These are phyloP conservation scores for Remorina albescens DNA, from an alignment of 2,797 vertebrate species.

Conservation along the genomic window DNA sequence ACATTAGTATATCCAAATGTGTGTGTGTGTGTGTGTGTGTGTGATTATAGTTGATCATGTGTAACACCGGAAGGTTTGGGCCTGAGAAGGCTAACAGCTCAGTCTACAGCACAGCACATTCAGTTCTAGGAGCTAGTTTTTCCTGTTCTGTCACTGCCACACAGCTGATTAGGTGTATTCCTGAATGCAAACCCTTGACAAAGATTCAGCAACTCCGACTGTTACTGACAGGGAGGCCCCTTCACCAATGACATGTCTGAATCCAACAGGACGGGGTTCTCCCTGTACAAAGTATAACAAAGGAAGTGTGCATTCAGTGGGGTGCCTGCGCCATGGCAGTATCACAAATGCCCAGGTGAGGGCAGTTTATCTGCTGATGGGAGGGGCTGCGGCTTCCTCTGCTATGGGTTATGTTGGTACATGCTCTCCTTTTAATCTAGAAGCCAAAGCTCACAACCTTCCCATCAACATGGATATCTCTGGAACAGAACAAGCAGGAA, in stretches of 20 bases:
- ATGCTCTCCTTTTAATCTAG: conserved; percentile 70
- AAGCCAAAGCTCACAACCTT: conserved; percentile 66
- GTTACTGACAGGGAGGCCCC: conserved; percentile 56
- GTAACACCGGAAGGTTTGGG: too few species aligned
- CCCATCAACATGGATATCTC: conserved; percentile 66
- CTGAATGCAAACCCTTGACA: conserved; percentile 64
- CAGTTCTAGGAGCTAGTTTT: background rate
- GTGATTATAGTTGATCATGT: conserved; percentile 22
- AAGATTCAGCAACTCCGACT: conserved; percentile 70
- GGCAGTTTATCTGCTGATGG: conserved; percentile 84
- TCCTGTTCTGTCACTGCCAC: background rate
- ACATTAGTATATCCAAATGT: conserved; percentile 35
- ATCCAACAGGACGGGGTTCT: conserved; percentile 65
- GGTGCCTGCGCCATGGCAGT: conserved; percentile 82
- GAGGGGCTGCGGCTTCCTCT: conserved; percentile 82
- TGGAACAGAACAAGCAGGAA: conserved; percentile 56
- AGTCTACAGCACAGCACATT: background rate
- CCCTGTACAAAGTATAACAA: conserved; percentile 51
- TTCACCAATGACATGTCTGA: conserved; percentile 39
- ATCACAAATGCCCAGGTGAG: conserved; percentile 70
- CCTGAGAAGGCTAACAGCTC: background rate
- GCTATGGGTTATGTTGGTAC: conserved; percentile 82
- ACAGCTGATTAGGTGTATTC: conserved; percentile 6
- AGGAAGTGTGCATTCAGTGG: conserved; percentile 48
- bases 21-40: conserved; percentile 48